phyloP scores from a whole-genome alignment of 35 echinoderm and acorn worm species.

The Ophioderma brevispina region DNA sequence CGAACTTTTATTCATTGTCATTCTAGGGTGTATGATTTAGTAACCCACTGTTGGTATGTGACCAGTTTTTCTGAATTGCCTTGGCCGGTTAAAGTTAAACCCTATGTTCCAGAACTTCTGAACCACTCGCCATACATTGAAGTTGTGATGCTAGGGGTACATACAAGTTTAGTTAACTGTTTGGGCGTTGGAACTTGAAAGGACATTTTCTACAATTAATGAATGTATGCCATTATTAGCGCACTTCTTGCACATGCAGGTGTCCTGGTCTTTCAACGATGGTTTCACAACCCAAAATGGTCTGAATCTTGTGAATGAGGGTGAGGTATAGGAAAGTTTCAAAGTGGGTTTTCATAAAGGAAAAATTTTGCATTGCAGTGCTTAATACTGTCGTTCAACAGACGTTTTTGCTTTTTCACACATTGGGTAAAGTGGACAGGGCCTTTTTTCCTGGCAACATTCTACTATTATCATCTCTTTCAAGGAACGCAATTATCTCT shows the following conservation, averaged over 20 bases:
- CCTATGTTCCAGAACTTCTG: background rate
- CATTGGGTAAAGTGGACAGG: too few species aligned
- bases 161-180: background rate
- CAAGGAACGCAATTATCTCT: too few species aligned
- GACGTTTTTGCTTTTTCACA: too few species aligned
- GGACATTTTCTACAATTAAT: background rate
- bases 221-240: background rate
- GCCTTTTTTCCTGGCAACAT: too few species aligned
- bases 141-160: background rate
- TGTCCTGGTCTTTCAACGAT: background rate
- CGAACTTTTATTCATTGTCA: background rate
- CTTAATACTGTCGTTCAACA: too few species aligned
- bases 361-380: too few species aligned
- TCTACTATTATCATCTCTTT: too few species aligned
- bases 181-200: background rate
- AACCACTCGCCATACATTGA: background rate
- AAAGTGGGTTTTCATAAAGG: too few species aligned
- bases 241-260: background rate
- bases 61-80: background rate
- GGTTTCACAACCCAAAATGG: background rate
- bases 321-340: background rate
- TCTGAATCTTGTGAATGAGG: background rate
- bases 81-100: background rate
- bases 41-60: background rate
- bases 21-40: background rate